Evolutionary conservation across 2,797 vertebrate genomes (phyloP), one percentile per base, ranked within the genome.

Genomic region (Hephaestus fuliginosus): DNA sequence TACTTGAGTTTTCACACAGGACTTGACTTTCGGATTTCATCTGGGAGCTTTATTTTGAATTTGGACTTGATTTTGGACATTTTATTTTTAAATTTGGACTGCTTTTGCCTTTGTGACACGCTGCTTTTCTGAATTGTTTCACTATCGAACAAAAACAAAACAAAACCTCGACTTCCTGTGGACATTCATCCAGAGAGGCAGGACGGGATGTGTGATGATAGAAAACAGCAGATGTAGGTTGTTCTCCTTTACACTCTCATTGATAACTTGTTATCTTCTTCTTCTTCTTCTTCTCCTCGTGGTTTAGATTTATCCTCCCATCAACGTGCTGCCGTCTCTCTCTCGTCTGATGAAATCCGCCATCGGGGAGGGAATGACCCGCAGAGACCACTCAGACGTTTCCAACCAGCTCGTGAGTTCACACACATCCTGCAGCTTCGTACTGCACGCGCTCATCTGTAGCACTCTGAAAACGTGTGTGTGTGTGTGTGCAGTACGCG

Each of bases 241-340:
- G 2, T 5, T 4, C 36, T 20, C 1, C 33, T 14, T 3, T 2
- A 22, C 25, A 25, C 3, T 17, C 53, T 53, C 1, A 52, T 4
- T 53, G 44, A 33, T 11, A 6, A 7, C n/a, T 44, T 61, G 8
- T 43, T 17, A 25, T 25, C 25, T 25, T 25, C 25, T 25, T 25
- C 25, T 25, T 25, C 25, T 25, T 25, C 25, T 13, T 9, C 15
- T 63, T 41, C 72, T n/a, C 43, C 4, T 30, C 33, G 9, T 17
- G 76, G 82, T 86, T 87, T 80, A 96, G 93, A 95, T 97, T 86
- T 96, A 94, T 90, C 90, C 93, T 88, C 95, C 95, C 78, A 95
- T 96, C 94, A 96, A 90, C 80, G 93, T 96, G 86, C 89, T 95
- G 91, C 89, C 95, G 53, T 96, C 95, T 82, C 93, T 96, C 70